phyloP scores from a whole-genome alignment of 2,113 vertebrate species.

The Protobothrops mucrosquamatus region DNA sequence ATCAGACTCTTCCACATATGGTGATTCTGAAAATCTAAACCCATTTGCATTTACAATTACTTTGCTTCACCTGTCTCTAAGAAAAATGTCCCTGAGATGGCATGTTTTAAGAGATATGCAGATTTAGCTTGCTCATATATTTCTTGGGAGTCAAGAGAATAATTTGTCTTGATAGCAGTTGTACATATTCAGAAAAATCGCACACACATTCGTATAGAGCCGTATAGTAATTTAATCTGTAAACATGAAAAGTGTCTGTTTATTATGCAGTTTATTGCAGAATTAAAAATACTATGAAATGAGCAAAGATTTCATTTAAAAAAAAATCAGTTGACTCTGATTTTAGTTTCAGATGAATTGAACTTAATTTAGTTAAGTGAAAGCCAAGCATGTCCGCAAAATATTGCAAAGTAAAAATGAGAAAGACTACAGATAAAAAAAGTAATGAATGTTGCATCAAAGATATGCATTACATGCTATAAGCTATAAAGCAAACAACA shows the following conservation, averaged over 20 bases:
- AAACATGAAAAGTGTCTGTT: background rate
- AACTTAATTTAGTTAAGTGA: background rate
- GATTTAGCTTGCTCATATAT: constrained; percentile 12
- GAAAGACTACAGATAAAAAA: background rate
- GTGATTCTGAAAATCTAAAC: background rate
- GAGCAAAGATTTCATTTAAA: background rate
- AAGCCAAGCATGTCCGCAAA: background rate
- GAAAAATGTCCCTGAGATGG: background rate
- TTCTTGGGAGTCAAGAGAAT: background rate
- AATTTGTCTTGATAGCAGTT: constrained; percentile 14
- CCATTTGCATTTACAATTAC: background rate
- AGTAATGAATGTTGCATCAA: background rate
- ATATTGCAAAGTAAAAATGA: background rate
- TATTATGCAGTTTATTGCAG: background rate
- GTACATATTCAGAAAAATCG: background rate
- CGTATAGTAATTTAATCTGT: background rate
- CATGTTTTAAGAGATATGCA: background rate
- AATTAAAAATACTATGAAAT: background rate
- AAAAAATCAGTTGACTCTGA: background rate
- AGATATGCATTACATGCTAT: background rate
- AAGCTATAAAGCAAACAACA: background rate
- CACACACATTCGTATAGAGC: background rate
- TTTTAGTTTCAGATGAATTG: background rate
- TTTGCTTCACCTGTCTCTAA: background rate
- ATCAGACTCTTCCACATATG: background rate